phyloP scores from a whole-genome alignment of 2,888 invertebrate species.

The Campaea margaritaria region DNA sequence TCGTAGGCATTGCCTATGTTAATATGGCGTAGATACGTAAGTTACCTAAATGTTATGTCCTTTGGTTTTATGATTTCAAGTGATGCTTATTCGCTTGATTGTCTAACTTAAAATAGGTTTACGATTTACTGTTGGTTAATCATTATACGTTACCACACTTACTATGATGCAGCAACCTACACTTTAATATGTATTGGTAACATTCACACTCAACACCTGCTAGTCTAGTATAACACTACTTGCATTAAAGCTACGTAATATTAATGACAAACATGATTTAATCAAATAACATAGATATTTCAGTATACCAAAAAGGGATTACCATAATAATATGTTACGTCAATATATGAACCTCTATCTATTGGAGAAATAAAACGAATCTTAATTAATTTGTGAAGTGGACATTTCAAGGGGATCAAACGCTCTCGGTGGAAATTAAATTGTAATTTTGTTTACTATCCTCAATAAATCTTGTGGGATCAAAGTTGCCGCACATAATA shows the following conservation, averaged over 20 bases:
- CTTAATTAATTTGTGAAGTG: slow-evolving; percentile 43
- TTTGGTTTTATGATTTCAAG: no score
- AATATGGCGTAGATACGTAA: no score
- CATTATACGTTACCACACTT: not conserved
- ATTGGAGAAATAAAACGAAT: slow-evolving; percentile 39
- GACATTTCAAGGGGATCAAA: slow-evolving; percentile 44
- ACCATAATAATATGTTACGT: slow-evolving; percentile 17
- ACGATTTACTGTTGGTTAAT: no score
- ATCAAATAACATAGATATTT: slow-evolving; percentile 12
- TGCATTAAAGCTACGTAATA: slow-evolving; percentile 8
- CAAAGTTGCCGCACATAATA: slow-evolving; percentile 42
- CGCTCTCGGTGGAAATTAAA: slow-evolving; percentile 40
- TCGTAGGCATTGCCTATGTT: no score
- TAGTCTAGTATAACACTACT: not conserved
- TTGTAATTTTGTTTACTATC: slow-evolving; percentile 45
- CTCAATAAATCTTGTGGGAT: slow-evolving; percentile 42
- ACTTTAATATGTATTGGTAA: no score
- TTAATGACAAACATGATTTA: slow-evolving; percentile 20
- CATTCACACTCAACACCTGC: slow-evolving; percentile 11
- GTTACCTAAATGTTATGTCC: no score
- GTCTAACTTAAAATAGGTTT: no score
- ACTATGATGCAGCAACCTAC: not conserved
- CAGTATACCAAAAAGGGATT: slow-evolving; percentile 21
- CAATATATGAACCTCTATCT: slow-evolving; percentile 27
- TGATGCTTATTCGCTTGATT: no score